Conservation (phyloP, 2,888 invertebrate genomes). For the Caenorhabditis sp. region DNA sequence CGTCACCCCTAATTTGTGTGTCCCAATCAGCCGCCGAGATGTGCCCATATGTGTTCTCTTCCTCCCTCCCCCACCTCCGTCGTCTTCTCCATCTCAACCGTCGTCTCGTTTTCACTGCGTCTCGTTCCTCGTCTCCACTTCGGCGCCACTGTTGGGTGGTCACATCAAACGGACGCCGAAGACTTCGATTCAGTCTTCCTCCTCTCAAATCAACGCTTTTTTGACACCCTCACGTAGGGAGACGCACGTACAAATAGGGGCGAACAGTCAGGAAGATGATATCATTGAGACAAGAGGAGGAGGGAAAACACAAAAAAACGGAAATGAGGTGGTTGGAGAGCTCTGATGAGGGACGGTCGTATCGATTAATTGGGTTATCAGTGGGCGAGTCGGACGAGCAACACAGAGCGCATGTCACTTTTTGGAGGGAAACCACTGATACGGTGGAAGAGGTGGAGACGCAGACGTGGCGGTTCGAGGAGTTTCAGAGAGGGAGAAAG, state of each 20-base stretch:
- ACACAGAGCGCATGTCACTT: conserved; percentile 32
- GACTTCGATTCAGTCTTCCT: too few relatives aligned
- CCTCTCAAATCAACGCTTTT: conserved; percentile 1
- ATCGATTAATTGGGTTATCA: conserved; percentile 50
- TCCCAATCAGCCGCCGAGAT: conserved; percentile 10
- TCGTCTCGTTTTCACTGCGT: too few relatives aligned
- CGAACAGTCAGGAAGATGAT: conserved; percentile 8
- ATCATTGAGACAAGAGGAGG: conserved; percentile 22
- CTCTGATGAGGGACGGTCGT: background rate
- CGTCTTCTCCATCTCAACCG: background rate
- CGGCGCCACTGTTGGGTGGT: conserved; percentile 25
- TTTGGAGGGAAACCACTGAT: background rate
- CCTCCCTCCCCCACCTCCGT: background rate
- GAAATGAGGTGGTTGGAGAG: conserved; percentile 33
- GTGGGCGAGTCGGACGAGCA: conserved; percentile 13
- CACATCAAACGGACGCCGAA: too few relatives aligned
- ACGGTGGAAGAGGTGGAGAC: conserved; percentile 10
- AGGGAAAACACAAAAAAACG: conserved; percentile 34
- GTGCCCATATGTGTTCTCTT: conserved; percentile 22
- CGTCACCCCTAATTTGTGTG: conserved; percentile 50
- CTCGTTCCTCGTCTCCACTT: background rate
- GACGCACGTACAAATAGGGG: background rate
- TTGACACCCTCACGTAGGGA: conserved; percentile 6
- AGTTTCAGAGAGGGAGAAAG: too few relatives aligned
- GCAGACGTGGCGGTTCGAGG: background rate